Evolutionary conservation across 2,888 invertebrate species (phyloP).

Genomic region (Aquatica leii): DNA sequence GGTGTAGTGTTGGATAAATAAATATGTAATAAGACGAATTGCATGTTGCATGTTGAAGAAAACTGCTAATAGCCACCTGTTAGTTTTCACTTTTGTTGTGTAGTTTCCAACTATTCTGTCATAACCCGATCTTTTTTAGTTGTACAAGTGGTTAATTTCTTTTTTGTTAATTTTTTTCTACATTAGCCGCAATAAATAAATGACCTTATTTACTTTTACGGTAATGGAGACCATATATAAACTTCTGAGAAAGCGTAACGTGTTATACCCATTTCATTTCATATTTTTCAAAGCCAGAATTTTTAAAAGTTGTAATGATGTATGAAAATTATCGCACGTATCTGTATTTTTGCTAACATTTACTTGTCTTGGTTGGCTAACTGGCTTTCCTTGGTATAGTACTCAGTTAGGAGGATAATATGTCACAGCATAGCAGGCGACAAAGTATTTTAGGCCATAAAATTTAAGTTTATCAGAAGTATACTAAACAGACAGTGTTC

Average conservation of each 20-base stretch:
- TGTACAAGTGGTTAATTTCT: no score
- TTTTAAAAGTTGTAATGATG: conserved; percentile 2
- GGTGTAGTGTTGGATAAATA: no score
- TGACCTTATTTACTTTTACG: background rate
- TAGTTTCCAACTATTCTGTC: background rate
- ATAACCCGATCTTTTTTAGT: background rate
- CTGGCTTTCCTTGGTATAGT: conserved; percentile 2
- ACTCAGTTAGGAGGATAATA: background rate
- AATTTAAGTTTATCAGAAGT: background rate
- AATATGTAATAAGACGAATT: background rate
- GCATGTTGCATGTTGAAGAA: background rate
- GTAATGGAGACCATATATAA: background rate
- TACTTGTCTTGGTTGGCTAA: background rate
- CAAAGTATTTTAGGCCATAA: background rate
- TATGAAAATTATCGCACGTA: background rate
- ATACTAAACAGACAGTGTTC: background rate
- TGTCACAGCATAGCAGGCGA: background rate
- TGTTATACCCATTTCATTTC: background rate
- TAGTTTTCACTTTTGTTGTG: conserved; percentile 1
- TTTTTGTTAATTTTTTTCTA: no score
- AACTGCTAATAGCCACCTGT: conserved; percentile 7
- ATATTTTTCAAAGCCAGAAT: background rate
- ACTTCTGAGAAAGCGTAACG: background rate
- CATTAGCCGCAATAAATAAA: background rate
- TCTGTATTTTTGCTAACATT: background rate